phyloP scores from a whole-genome alignment of 2,888 invertebrate genomes.

The Sipunculus nudus region DNA sequence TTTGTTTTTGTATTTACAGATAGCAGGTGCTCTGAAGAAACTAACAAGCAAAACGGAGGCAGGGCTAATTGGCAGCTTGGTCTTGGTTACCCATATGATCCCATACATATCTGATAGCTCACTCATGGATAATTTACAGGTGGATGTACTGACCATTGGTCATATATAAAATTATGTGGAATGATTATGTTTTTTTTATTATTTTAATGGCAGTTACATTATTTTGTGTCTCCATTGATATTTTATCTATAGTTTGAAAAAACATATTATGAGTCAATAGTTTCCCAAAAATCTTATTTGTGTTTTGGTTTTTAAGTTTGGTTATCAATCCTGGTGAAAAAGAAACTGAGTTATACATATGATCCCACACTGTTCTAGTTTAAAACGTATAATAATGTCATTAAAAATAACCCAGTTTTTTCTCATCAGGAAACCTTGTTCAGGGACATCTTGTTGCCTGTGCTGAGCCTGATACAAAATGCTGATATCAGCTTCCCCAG shows the following conservation, averaged over 20 bases:
- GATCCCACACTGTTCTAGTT: too few relatives aligned
- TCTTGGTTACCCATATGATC: conserved; percentile 55
- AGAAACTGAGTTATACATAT: too few relatives aligned
- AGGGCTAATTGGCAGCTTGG: conserved; percentile 58
- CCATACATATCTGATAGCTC: conserved; percentile 58
- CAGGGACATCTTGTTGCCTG: conserved; percentile 83
- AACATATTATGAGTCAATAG: too few relatives aligned
- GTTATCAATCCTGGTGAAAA: too few relatives aligned
- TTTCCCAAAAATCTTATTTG: too few relatives aligned
- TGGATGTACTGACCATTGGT: conserved; percentile 34
- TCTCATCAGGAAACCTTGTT: conserved; percentile 82
- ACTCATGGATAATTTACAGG: conserved; percentile 72
- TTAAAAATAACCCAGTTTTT: neutral
- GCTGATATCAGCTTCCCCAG: conserved; percentile 83
- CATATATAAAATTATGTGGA: too few relatives aligned
- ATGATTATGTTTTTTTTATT: too few relatives aligned
- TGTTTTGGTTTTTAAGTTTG: too few relatives aligned
- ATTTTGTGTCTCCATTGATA: too few relatives aligned
- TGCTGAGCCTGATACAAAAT: conserved; percentile 82
- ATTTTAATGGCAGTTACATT: too few relatives aligned
- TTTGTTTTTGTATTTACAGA: conserved; percentile 39
- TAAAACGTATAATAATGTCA: neutral
- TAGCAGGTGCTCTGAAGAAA: conserved; percentile 64
- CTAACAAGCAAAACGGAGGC: conserved; percentile 83
- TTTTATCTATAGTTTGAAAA: too few relatives aligned